These are phyloP conservation scores for Philaethria dido DNA, from an alignment of 2,888 invertebrate genomes.

Conservation along the genomic window DNA sequence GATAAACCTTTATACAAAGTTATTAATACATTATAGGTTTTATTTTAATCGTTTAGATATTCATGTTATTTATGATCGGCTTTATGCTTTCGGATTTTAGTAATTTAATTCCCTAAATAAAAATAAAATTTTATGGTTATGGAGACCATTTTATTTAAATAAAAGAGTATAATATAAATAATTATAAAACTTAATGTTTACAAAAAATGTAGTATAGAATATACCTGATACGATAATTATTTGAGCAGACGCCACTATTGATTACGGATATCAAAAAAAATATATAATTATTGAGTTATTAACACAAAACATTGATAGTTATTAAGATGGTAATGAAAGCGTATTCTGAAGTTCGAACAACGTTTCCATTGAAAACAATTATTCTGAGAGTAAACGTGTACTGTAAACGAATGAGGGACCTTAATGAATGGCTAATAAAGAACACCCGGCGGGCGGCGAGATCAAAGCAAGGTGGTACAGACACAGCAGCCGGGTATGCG, in stretches of 20 bases:
- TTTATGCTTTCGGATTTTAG: background rate
- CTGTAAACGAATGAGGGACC: conserved; percentile 51
- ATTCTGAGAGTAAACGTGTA: conserved; percentile 39
- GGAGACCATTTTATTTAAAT: conserved; percentile 5
- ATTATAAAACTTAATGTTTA: background rate
- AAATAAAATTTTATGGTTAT: conserved; percentile 13
- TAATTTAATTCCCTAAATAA: background rate
- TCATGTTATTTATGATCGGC: conserved; percentile 14
- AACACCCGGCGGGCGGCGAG: conserved; percentile 67
- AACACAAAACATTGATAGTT: background rate
- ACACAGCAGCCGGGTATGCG: conserved; percentile 47
- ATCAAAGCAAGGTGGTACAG: conserved; percentile 59
- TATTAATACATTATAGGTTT: conserved; percentile 21
- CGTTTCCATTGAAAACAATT: conserved; percentile 39
- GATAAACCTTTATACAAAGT: conserved; percentile 13
- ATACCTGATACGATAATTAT: background rate
- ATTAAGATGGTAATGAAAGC: conserved; percentile 29
- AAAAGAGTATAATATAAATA: background rate
- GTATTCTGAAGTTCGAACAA: conserved; percentile 27
- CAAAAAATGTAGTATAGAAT: background rate
- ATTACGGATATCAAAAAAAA: background rate
- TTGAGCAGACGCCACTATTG: background rate
- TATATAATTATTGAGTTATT: background rate
- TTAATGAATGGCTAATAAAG: conserved; percentile 73
- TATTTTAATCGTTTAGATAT: conserved; percentile 10